These are phyloP conservation scores for Gallinago media DNA, from an alignment of 2,113 vertebrate genomes.

Conservation along the genomic window DNA sequence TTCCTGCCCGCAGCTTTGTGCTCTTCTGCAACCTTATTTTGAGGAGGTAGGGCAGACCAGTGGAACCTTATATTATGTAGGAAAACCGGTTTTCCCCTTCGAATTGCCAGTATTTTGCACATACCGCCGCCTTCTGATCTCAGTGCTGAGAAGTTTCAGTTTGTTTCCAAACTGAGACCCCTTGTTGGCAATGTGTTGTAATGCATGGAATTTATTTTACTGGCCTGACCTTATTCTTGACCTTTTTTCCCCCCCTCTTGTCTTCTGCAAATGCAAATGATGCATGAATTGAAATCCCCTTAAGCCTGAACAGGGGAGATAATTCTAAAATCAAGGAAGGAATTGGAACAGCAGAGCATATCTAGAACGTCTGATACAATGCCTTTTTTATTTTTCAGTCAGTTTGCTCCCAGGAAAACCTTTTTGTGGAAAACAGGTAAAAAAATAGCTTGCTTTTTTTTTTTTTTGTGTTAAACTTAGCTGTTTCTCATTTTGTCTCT, in stretches of 20 bases:
- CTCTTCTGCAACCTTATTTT: background rate
- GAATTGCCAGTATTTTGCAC: background rate
- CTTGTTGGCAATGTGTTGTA: background rate
- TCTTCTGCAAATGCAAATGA: constrained; percentile 56
- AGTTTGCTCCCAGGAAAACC: constrained; percentile 86
- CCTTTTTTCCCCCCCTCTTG: constrained; percentile 17
- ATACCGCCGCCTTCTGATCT: background rate
- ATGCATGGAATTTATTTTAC: constrained; percentile 55
- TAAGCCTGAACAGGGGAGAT: constrained; percentile 67
- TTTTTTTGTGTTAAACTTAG: constrained; percentile 11
- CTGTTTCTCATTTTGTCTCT: constrained; percentile 27
- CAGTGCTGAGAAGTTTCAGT: background rate
- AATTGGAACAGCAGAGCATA: constrained; percentile 52
- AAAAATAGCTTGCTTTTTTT: constrained; percentile 38
- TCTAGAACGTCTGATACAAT: constrained; percentile 75
- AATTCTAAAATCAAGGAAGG: constrained; percentile 67
- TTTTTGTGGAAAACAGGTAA: constrained; percentile 91
- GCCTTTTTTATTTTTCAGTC: constrained; percentile 83
- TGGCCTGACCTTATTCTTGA: constrained; percentile 62
- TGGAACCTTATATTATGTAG: background rate
- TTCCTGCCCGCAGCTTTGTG: constrained; percentile 21
- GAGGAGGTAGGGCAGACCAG: constrained; percentile 13
- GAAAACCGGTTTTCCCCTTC: background rate
- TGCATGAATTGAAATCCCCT: constrained; percentile 59
- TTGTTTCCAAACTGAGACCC: constrained; percentile 31